Conservation (phyloP, 2,113 vertebrate genomes). For the Paracanthobrama guichenoti region DNA sequence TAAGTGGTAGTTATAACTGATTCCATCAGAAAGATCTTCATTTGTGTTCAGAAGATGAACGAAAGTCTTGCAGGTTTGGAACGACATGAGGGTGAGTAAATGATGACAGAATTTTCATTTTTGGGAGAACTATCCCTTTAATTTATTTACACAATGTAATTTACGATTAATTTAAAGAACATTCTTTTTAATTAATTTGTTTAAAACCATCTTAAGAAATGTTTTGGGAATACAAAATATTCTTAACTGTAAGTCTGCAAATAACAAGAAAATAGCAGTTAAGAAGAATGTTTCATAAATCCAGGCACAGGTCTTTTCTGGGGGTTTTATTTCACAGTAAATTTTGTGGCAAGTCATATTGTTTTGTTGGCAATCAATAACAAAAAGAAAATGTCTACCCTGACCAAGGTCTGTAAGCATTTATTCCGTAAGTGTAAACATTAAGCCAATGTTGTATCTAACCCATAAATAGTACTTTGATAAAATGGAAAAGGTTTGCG, state of each 20-base stretch:
- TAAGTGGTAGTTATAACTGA: too few relatives aligned
- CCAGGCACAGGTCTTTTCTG: not conserved
- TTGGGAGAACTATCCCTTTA: too few relatives aligned
- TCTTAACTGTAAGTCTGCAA: not conserved
- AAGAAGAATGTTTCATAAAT: not conserved
- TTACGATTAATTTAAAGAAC: not conserved
- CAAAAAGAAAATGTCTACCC: not conserved
- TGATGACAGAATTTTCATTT: too few relatives aligned
- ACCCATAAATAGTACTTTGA: not conserved
- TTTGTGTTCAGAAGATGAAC: too few relatives aligned
- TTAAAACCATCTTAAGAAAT: not conserved
- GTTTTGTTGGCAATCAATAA: not conserved
- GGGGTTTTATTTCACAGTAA: not conserved
- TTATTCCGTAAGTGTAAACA: not conserved
- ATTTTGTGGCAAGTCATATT: not conserved
- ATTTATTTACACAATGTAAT: not conserved
- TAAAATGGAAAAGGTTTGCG: not conserved
- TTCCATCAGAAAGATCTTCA: too few relatives aligned
- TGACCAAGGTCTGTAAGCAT: not conserved
- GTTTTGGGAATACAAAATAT: not conserved
- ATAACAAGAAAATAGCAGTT: not conserved
- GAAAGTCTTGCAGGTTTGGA: too few relatives aligned
- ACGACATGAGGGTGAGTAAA: too few relatives aligned
- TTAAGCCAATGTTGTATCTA: not conserved
- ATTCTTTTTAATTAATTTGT: not conserved